Evolutionary conservation across 2,797 vertebrate genomes (phyloP).

Genomic region (Pelochelys cantorii): DNA sequence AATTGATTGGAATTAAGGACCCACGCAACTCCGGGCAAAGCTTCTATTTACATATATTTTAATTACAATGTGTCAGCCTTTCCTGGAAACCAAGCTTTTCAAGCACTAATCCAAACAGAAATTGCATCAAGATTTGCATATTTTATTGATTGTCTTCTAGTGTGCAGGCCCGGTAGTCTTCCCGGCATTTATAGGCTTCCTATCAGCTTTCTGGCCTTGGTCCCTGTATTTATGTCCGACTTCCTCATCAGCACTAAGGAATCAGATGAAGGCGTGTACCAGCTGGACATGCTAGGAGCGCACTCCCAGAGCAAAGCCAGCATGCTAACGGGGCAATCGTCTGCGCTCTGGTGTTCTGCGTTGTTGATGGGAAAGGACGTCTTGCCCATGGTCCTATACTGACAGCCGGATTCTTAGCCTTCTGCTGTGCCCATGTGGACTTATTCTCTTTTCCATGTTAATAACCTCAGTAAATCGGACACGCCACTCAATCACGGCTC

Average conservation of each 20-base stretch:
- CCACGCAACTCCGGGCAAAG: too few species aligned
- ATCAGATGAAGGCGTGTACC: background rate
- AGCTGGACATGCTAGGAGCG: constrained; percentile 28
- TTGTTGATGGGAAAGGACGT: constrained; percentile 17
- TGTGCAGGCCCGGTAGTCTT: background rate
- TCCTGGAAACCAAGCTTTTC: background rate
- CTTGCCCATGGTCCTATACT: background rate
- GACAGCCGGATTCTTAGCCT: constrained; percentile 27
- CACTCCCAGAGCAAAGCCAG: constrained; percentile 24
- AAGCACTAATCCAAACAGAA: background rate
- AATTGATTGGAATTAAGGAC: too few species aligned
- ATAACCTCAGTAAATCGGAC: background rate
- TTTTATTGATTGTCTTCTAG: background rate
- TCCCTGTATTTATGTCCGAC: constrained; percentile 9
- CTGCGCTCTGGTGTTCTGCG: constrained; percentile 22
- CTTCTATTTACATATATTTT: background rate
- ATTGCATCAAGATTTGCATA: accelerated
- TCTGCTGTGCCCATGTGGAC: background rate
- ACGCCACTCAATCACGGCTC: background rate
- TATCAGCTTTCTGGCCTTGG: constrained; percentile 24
- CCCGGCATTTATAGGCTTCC: background rate
- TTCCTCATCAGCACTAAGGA: constrained; percentile 32
- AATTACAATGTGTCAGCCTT: background rate
- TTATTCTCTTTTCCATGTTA: accelerated
- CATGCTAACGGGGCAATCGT: constrained; percentile 35